These are phyloP conservation scores for Macrostomum cliftonense DNA, from an alignment of 2,888 invertebrate genomes.

Conservation along the genomic window DNA sequence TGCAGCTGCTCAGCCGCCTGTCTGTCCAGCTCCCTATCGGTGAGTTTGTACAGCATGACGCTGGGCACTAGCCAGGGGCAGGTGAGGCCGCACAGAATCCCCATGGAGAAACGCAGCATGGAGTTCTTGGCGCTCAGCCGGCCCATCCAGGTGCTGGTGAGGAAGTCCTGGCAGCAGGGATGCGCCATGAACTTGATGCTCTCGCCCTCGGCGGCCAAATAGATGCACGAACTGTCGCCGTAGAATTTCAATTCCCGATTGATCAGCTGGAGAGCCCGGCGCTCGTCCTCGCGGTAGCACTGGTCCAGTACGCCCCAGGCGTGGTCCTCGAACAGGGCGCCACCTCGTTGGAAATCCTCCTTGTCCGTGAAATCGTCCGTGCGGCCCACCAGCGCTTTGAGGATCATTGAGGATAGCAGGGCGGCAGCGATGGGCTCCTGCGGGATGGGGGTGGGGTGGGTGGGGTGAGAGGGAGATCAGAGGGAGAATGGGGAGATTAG, in stretches of 20 bases:
- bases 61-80: neutral
- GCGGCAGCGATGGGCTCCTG: constrained; percentile 33
- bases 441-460: neutral
- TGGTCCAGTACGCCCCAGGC: constrained; percentile 31
- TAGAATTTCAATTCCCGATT: constrained; percentile 26
- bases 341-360: constrained; percentile 3
- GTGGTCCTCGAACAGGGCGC: constrained; percentile 18
- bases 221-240: constrained; percentile 27
- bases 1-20: neutral
- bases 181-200: constrained; percentile 35
- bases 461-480: too few relatives aligned
- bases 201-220: constrained; percentile 31
- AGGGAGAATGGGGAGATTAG: too few relatives aligned
- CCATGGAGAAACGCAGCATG: neutral
- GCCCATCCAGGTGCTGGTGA: constrained; percentile 36
- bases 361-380: constrained; percentile 21
- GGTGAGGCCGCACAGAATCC: neutral
- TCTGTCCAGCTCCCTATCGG: neutral
- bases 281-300: constrained; percentile 30
- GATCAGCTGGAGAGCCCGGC: constrained; percentile 25
- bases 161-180: constrained; percentile 32
- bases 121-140: constrained; percentile 22
- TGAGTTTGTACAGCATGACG: constrained; percentile 1
- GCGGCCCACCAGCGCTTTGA: constrained; percentile 20
- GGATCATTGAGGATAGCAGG: constrained; percentile 27